These are phyloP conservation scores for Fundulus diaphanus DNA, from an alignment of 2,797 vertebrate species.

Conservation along the genomic window DNA sequence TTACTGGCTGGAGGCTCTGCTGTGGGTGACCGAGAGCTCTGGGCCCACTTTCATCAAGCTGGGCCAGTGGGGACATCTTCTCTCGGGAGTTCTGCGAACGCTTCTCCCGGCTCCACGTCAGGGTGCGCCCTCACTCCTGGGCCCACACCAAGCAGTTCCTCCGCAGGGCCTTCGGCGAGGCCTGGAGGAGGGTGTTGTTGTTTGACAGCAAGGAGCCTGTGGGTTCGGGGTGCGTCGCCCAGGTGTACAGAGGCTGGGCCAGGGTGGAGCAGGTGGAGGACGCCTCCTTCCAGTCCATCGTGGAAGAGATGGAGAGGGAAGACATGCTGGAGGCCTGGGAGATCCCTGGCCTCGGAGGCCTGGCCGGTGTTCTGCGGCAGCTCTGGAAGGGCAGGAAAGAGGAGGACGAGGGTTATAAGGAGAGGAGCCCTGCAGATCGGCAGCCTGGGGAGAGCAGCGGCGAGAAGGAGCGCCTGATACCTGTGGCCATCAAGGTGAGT, in stretches of 20 bases:
- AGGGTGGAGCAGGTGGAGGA: conserved; percentile 76
- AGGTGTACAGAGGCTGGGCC: conserved; percentile 91
- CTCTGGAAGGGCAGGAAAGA: conserved; percentile 51
- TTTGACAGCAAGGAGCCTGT: conserved; percentile 88
- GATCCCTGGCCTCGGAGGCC: conserved; percentile 76
- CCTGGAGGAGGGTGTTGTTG: conserved; percentile 82
- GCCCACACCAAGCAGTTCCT: conserved; percentile 86
- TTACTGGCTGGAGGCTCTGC: conserved; percentile 85
- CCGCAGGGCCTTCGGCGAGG: conserved; percentile 86
- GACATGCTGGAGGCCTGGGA: conserved; percentile 84
- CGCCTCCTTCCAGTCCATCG: conserved; percentile 68
- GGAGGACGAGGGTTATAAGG: conserved; percentile 39
- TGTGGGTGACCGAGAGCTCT: conserved; percentile 89
- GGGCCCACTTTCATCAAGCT: conserved; percentile 93
- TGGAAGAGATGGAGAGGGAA: conserved; percentile 62
- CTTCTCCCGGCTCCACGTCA: conserved; percentile 90
- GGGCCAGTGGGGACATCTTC: conserved; percentile 96
- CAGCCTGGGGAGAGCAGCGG: conserved; percentile 7
- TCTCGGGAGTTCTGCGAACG: conserved; percentile 87
- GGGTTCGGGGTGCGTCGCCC: conserved; percentile 93
- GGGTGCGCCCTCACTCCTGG: conserved; percentile 90
- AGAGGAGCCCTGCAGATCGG: conserved; percentile 21
- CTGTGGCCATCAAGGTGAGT: conserved; percentile 93
- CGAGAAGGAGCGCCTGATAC: conserved; percentile 74
- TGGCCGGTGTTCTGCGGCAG: conserved; percentile 61